Conservation (phyloP, 92 coral and sea anemone genomes). For the Galaxea fascicularis region DNA sequence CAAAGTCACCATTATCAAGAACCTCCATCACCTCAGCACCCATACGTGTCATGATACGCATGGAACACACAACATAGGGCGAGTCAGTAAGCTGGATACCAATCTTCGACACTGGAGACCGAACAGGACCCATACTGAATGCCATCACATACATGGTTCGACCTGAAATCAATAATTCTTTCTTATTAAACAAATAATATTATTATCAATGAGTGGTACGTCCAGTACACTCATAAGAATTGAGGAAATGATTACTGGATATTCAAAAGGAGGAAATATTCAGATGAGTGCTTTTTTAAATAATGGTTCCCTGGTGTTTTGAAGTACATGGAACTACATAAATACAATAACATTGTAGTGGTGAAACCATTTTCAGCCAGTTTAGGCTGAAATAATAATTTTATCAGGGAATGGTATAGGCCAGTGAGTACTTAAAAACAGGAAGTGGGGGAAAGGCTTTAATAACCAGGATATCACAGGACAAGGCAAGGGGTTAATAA, state of each 20-base stretch:
- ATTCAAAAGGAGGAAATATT: too few relatives aligned
- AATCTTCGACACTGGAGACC: constrained; percentile 88
- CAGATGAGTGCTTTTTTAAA: too few relatives aligned
- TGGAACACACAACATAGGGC: constrained; percentile 85
- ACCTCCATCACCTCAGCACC: constrained; percentile 79
- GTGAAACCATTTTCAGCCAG: too few relatives aligned
- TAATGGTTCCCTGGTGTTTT: too few relatives aligned
- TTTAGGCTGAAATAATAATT: too few relatives aligned
- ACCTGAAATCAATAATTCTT: constrained; percentile 45
- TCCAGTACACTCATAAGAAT: neutral
- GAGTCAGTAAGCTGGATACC: constrained; percentile 93
- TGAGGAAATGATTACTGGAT: too few relatives aligned
- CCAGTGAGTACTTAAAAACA: too few relatives aligned
- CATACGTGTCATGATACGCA: constrained; percentile 92
- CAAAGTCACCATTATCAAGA: constrained; percentile 80
- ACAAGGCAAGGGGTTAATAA: neutral
- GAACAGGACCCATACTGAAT: constrained; percentile 94
- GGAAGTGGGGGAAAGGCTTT: neutral
- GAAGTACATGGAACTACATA: too few relatives aligned
- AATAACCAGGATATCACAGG: neutral
- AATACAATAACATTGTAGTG: too few relatives aligned
- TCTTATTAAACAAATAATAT: neutral
- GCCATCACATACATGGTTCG: constrained; percentile 94
- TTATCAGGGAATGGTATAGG: too few relatives aligned
- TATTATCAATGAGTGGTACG: neutral